Percentiles rank a stretch among this genome's conserved stretches.
Conservation (phyloP, 2,113 vertebrate genomes). For the Corythornis cristatus region DNA sequence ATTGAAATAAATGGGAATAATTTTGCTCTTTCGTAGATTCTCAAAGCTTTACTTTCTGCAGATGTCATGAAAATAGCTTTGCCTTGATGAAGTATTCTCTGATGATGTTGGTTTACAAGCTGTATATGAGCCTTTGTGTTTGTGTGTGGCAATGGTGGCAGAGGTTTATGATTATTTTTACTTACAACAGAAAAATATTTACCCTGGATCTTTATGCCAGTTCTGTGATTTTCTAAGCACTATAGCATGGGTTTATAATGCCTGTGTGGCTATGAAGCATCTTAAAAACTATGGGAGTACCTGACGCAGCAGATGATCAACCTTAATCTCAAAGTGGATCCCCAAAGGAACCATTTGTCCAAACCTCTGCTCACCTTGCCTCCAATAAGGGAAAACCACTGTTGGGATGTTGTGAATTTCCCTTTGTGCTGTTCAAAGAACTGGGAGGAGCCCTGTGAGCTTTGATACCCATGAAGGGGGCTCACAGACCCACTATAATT, state of each 20-base stretch:
- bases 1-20: not conserved
- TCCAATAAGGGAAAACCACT: not conserved
- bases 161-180: not conserved
- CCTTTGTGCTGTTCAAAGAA: rapidly evolving
- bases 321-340: not conserved
- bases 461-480: not conserved
- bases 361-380: not conserved
- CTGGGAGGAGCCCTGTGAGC: not conserved
- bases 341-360: not conserved
- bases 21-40: not conserved
- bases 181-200: not conserved
- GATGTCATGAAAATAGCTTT: not conserved
- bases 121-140: not conserved
- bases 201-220: not conserved
- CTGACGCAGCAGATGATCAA: not conserved
- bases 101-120: not conserved
- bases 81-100: not conserved
- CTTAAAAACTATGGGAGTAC: not conserved
- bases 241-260: not conserved
- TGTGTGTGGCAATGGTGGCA: not conserved
- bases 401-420: not conserved
- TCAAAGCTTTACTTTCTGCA: not conserved
- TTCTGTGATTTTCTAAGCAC: not conserved
- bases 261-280: not conserved
- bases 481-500: not conserved